Conservation (phyloP, 1,140 invertebrate species). For the Dolichoris vasculosae region DNA sequence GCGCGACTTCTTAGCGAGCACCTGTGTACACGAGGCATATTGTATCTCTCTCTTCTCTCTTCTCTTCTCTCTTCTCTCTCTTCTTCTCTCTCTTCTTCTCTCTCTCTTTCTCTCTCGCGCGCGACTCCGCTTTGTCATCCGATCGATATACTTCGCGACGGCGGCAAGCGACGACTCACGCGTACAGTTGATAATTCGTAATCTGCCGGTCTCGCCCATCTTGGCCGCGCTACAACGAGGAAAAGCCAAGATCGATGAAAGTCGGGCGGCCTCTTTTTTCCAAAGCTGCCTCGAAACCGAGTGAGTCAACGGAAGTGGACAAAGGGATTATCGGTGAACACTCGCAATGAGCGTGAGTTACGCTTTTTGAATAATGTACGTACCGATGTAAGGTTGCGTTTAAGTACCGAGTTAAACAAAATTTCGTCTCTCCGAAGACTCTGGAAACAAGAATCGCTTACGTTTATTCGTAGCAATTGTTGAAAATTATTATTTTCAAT, state of each 20-base stretch:
- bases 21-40: constrained; percentile 69
- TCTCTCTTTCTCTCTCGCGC: not conserved
- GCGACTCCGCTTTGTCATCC: constrained; percentile 62
- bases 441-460: too few species aligned
- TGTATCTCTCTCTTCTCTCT: too few species aligned
- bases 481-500: too few species aligned
- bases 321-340: too few species aligned
- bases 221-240: not conserved
- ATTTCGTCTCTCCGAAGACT: too few species aligned
- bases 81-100: not conserved
- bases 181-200: constrained; percentile 16
- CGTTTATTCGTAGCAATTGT: too few species aligned
- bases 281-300: not conserved
- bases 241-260: not conserved
- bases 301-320: not conserved
- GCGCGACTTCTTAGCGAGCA: constrained; percentile 58
- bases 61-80: not conserved
- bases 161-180: not conserved
- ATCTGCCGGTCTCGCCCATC: not conserved
- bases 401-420: too few species aligned
- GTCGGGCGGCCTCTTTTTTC: too few species aligned
- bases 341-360: too few species aligned
- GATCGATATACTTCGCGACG: constrained; percentile 56
- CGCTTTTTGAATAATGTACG: too few species aligned
- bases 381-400: too few species aligned